Evolutionary conservation across 2,888 invertebrate genomes (phyloP), one percentile per base, ranked within the genome.

Genomic region (Taphrorychus bicolor): DNA sequence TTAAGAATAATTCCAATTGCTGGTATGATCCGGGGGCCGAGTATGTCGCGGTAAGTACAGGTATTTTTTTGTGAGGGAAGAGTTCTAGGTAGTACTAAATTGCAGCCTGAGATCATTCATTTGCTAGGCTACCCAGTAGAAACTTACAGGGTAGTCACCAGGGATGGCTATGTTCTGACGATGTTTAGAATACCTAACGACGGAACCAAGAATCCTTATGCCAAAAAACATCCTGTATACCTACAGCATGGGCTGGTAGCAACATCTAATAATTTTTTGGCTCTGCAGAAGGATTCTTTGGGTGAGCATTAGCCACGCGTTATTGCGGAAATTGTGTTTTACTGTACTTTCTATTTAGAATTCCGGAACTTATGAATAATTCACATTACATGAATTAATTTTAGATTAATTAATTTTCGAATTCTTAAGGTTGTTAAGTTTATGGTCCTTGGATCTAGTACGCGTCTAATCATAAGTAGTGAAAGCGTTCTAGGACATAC

Each of bases 151-250:
- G 78, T 84, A 53, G 81, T 79, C 76, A 85, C 85, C 2, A 76
- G 79, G 66, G 85, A 85, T 78, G 83, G 82, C 1, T 84, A 84
- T 74, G 81, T 85, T 40, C 72, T 85, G 49, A 83, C 82, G 4
- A 71, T 84, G 56, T 84, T 84, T 71, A 75, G 84, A 66, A 82
- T 85, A 53, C 78, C 82, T 4, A 77, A 76, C 59, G 63, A 73
- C 23, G 52, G 69, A 11, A 40, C 21, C 9, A 69, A 63, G 2
- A 76, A 76, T 71, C 74, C 76, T 1, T 57, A 73, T 32, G 75
- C 76, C 2, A 76, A 70, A 54, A 73, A 75, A 23, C 71, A 76
- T 61, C 79, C 81, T 1, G 74, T 82, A 7, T 81, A 79, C 72
- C 70, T 82, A 22, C 81, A 81, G 63, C 82, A 81, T 70, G 82